phyloP scores from a whole-genome alignment of 2,888 invertebrate species.

The Limenitis camilla region DNA sequence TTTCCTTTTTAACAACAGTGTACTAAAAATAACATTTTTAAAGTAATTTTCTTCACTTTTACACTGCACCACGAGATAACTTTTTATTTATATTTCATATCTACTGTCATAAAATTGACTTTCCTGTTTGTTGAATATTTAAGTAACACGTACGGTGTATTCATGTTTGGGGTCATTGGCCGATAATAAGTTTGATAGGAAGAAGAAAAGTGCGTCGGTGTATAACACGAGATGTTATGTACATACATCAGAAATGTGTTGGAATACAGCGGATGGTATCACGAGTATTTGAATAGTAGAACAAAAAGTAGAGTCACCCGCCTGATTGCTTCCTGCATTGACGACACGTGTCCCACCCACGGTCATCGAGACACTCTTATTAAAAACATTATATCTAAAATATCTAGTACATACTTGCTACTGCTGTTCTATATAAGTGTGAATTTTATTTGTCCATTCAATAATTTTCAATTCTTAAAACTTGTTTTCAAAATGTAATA shows the following conservation, averaged over 20 bases:
- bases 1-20: too few species aligned
- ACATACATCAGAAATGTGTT: not conserved
- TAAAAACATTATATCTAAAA: constrained; percentile 28
- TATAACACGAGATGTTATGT: not conserved
- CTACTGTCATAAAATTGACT: not conserved
- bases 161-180: not conserved
- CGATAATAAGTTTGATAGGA: not conserved
- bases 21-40: too few species aligned
- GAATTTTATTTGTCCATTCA: not conserved
- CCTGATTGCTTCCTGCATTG: constrained; percentile 52
- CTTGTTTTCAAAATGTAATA: too few species aligned
- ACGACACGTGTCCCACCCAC: constrained; percentile 40
- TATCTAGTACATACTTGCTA: not conserved
- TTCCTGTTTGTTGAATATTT: not conserved
- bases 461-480: too few species aligned
- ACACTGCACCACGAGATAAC: too few species aligned
- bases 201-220: not conserved
- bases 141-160: not conserved
- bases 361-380: constrained; percentile 35
- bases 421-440: not conserved
- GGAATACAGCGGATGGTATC: constrained; percentile 40
- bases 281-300: constrained; percentile 41
- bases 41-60: too few species aligned
- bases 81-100: too few species aligned
- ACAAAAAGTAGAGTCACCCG: constrained; percentile 42